A percentile compares a stretch with the other conserved stretches of the same genome.
Evolutionary conservation across 1,140 invertebrate species (phyloP).

Genomic region (Diorhabda carinulata): DNA sequence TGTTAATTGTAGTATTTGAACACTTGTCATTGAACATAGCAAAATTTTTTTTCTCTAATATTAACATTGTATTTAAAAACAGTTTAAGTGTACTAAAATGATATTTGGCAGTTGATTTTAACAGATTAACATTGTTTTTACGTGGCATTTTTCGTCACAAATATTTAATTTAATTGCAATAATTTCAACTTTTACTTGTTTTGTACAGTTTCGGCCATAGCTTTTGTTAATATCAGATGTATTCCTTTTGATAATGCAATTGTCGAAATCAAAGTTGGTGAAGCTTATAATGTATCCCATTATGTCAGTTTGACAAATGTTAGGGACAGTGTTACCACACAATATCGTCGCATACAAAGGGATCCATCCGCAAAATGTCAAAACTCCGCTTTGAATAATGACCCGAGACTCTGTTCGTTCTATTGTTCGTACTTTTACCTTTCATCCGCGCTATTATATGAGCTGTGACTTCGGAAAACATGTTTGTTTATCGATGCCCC

Average conservation of each 20-base stretch:
- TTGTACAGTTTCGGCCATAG: too few relatives aligned
- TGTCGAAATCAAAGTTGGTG: background rate
- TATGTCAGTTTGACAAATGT: slow-evolving; percentile 28
- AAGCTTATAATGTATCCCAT: slow-evolving; percentile 13
- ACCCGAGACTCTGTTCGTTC: slow-evolving; percentile 41
- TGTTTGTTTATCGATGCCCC: slow-evolving; percentile 10
- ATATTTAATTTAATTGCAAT: too few relatives aligned
- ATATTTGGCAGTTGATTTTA: too few relatives aligned
- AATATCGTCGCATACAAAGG: slow-evolving; percentile 33
- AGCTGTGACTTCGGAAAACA: slow-evolving; percentile 16
- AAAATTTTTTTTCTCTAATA: too few relatives aligned
- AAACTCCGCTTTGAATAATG: slow-evolving; percentile 42
- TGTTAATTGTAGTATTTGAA: too few relatives aligned
- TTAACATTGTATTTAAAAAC: too few relatives aligned
- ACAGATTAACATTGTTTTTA: too few relatives aligned
- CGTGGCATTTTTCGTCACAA: too few relatives aligned
- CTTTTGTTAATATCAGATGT: too few relatives aligned
- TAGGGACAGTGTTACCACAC: slow-evolving; percentile 21
- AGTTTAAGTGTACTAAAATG: too few relatives aligned
- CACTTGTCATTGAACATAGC: too few relatives aligned
- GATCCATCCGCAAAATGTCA: slow-evolving; percentile 41
- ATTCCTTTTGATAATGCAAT: background rate
- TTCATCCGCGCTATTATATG: slow-evolving; percentile 18
- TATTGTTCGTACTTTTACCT: slow-evolving; percentile 36
- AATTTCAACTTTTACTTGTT: too few relatives aligned